Conservation (phyloP, 2,113 vertebrate species). For the Scopus umbretta region DNA sequence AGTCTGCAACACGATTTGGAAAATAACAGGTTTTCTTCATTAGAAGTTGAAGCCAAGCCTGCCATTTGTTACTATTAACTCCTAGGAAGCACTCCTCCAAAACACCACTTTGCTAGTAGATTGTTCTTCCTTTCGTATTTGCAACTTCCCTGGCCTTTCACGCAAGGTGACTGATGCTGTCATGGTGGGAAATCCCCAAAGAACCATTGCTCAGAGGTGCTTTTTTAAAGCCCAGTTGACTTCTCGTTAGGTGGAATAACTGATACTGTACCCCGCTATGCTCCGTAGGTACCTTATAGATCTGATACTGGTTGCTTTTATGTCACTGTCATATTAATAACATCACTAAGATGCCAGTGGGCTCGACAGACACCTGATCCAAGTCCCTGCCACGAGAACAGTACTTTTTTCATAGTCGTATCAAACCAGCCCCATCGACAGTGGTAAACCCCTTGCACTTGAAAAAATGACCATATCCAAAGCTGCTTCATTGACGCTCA, state of each 20-base stretch:
- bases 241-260: neutral
- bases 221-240: neutral
- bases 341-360: neutral
- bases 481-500: neutral
- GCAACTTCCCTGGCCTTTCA: neutral
- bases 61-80: neutral
- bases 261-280: neutral
- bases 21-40: neutral
- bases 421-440: neutral
- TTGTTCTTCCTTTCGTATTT: neutral
- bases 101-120: accelerated
- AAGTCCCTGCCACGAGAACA: neutral
- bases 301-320: neutral
- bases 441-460: neutral
- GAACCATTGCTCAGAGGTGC: neutral
- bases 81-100: neutral
- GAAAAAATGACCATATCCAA: neutral
- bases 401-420: accelerated
- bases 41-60: neutral
- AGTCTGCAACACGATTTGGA: neutral
- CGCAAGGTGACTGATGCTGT: neutral
- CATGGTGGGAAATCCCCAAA: neutral
- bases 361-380: neutral
- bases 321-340: neutral
- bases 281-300: neutral